phyloP scores from a whole-genome alignment of 2,113 vertebrate species.

The Mungos mungo region DNA sequence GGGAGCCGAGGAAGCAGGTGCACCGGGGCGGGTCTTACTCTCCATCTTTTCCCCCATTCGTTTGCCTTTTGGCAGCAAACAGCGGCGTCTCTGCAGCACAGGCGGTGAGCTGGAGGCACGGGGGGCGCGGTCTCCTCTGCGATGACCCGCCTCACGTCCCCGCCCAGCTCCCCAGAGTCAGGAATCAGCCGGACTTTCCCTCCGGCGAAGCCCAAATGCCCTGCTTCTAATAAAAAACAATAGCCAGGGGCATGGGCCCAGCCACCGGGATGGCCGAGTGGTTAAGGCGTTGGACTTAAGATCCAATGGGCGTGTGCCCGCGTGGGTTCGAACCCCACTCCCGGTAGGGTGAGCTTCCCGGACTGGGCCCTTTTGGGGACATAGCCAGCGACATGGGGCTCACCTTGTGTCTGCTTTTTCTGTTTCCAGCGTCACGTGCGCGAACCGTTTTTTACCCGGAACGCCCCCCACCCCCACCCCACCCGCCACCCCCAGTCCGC shows the following conservation, averaged over 20 bases:
- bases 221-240: not conserved
- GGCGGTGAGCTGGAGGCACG: not conserved
- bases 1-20: not conserved
- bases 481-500: no score
- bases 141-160: no score
- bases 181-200: fast-evolving
- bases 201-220: no score
- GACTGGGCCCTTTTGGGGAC: no score
- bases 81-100: not conserved
- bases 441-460: no score
- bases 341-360: fast-evolving
- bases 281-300: constrained; percentile 76
- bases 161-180: no score
- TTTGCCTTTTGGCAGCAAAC: not conserved
- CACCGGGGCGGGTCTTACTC: fast-evolving
- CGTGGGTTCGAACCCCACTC: constrained; percentile 73
- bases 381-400: no score
- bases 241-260: fast-evolving
- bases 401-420: no score
- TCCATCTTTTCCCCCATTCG: no score
- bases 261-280: constrained; percentile 54
- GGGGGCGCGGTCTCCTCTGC: not conserved
- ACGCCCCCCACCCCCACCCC: no score
- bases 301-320: constrained; percentile 63
- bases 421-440: no score